Evolutionary conservation across 2,888 invertebrate species (phyloP), one percentile per base, ranked within the genome.

Genomic region (Ditula angustiorana): DNA sequence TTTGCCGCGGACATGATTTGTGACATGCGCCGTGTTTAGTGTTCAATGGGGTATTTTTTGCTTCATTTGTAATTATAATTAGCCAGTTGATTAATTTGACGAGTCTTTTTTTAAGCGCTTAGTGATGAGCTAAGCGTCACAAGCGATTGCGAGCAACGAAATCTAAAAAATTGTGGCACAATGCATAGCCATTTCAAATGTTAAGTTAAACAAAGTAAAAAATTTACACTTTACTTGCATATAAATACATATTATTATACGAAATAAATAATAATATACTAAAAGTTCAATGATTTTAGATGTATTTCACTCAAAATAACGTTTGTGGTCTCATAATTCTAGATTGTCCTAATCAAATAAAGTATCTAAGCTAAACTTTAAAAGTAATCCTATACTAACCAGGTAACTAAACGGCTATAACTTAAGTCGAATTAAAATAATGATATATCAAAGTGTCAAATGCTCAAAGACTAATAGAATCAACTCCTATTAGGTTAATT

Each of bases 1-100:
- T 74, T 74, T 70, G 71, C 67, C 71, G 67, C 33, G 26, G 26
- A 37, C 53, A 52, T 67, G 59, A 67, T 67, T 67, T 67, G 59
- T 64, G 66, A 61, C 33, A 23, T 21, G 57, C 30, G 33, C 63
- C 19, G 41, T 46, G 44, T 49, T 44, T 28, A 46, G 24, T 37
- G 33, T 19, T 35, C 23, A 35, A 21, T 19, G n/a, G n/a, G n/a
- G n/a, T n/a, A 41, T 61, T 50, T 33, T 57, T 41, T 13, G 44
- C 49, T 57, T 41, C 30, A 57, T 57, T 63, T 57, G 11, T 46
- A 60, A 52, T 52, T 52, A 21, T 44, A 23, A 53, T 44, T 44
- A 10, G 33, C 21, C 21, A 52, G 13, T 19, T 23, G 28, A 52
- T 53, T 52, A 19, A 47, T 58, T 47, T 47, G 33, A 47, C 46